Evolutionary conservation across 2,797 vertebrate species (phyloP).

Genomic region (Ctenosaura bakeri): DNA sequence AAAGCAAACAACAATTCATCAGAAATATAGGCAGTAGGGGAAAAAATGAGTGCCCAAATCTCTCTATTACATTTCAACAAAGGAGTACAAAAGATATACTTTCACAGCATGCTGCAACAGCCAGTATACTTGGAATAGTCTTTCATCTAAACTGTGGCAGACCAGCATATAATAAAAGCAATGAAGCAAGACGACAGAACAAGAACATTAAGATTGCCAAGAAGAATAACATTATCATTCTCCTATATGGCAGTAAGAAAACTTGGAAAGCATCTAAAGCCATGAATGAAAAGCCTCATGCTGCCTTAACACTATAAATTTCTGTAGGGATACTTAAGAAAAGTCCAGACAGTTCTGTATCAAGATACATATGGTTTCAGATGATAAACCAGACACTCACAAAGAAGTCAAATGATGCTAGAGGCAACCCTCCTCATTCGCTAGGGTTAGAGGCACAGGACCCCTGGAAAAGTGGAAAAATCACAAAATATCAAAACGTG

Average conservation of each 20-base stretch:
- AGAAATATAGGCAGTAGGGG: not conserved
- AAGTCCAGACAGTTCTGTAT: conserved; percentile 11
- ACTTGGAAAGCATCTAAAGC: not conserved
- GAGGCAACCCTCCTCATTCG: too few relatives aligned
- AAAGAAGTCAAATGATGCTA: not conserved
- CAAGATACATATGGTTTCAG: conserved; percentile 24
- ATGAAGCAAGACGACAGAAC: conserved; percentile 8
- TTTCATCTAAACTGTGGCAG: not conserved
- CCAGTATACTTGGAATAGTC: not conserved
- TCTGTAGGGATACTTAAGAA: not conserved
- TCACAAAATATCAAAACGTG: too few relatives aligned
- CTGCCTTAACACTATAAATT: not conserved
- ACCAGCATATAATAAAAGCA: conserved; percentile 16
- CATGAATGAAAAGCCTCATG: not conserved
- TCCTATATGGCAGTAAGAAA: conserved; percentile 14
- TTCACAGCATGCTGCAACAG: conserved; percentile 10
- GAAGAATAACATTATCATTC: not conserved
- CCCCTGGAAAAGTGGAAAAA: too few relatives aligned
- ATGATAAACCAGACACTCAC: not conserved
- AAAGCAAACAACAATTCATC: conserved; percentile 18
- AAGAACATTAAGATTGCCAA: conserved; percentile 8
- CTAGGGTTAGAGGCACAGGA: too few relatives aligned
- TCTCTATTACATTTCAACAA: not conserved
- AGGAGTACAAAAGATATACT: not conserved
- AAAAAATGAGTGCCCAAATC: not conserved